Base-by-base conservation (phyloP, 2,888 invertebrate genomes). In the Sphecodes monilicornis region DNA sequence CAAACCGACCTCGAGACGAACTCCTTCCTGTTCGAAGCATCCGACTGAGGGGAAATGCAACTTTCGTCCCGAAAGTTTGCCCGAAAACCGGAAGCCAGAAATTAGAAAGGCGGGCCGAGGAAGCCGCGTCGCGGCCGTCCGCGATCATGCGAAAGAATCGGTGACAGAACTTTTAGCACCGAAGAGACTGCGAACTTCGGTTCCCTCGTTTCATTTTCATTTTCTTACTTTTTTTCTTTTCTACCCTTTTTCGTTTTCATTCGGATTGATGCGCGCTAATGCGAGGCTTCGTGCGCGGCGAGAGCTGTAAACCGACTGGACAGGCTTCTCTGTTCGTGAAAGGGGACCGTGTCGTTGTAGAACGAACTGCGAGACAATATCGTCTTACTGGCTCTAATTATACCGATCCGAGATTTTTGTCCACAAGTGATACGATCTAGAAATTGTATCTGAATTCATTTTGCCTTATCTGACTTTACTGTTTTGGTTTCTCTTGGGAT, bases 1-100 rank as follows among this genome's bases (percentile, higher is more conserved):
- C 91, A 93, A 94, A 93, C 92, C 92, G 91, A 93, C 91, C 92
- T 90, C 91, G 93, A 94, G 94, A 94, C 93, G 92, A 92, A 93
- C 93, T 94, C 93, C 93, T 93, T 93, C 92, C 90, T 91, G 90
- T 88, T 90, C 88, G 80, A 86, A 90, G 89, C 86, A 88, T 86
- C 87, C 85, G 80, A 87, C 86, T 81, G 76, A 50, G 86, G 57
- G 84, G 66, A 80, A 78, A 84, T 78, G 83, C 87, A 83, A 83
- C 78, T 85, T 85, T 78, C 81, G 36, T 29, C 11, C 46, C 66
- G 83, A 86, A 86, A 86, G 50, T 86, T 89, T 78, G 71, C 60
- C 76, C 77, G 80, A 85, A 54, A 84, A 88, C 80, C 89, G 88
- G 86, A 89, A 85, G 84, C 83, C 82, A 85, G 79, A 84, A 89